Percentiles rank a stretch among this genome's conserved stretches.
Conservation (phyloP, 2,888 invertebrate genomes). For the Callimorpha dominula region DNA sequence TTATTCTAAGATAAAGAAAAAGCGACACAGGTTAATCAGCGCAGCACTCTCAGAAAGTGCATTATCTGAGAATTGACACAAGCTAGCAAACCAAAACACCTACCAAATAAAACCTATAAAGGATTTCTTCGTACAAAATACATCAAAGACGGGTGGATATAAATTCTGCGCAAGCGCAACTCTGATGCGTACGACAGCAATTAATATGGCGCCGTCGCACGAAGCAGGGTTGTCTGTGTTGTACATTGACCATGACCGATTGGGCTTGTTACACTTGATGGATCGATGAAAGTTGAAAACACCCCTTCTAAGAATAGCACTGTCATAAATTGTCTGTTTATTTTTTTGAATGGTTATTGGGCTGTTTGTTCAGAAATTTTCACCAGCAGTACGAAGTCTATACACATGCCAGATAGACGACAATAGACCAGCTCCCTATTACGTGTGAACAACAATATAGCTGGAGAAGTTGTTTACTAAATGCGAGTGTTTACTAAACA, state of each 20-base stretch:
- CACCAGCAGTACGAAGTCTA: no score
- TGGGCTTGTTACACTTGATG: slow-evolving; percentile 57
- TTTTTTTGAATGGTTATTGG: no score
- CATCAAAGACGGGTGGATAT: slow-evolving; percentile 73
- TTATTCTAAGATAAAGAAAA: background rate
- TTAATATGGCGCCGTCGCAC: slow-evolving; percentile 72
- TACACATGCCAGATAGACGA: no score
- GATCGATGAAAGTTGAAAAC: slow-evolving; percentile 31
- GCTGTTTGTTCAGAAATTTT: no score
- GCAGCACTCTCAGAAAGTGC: background rate
- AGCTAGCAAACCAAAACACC: background rate
- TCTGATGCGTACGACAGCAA: slow-evolving; percentile 64
- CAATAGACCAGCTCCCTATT: no score
- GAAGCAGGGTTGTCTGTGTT: slow-evolving; percentile 47
- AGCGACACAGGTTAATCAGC: background rate
- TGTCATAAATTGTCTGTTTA: slow-evolving; percentile 1
- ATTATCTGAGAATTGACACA: background rate
- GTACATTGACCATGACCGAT: slow-evolving; percentile 71
- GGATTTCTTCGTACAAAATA: slow-evolving; percentile 61
- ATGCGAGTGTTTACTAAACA: no score
- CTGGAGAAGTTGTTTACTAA: no score
- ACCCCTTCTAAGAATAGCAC: slow-evolving; percentile 26
- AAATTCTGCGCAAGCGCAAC: slow-evolving; percentile 67
- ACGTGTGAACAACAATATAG: no score
- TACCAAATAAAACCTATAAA: slow-evolving; percentile 26